phyloP scores from a whole-genome alignment of 2,797 vertebrate species.

The Okamejei kenojei region DNA sequence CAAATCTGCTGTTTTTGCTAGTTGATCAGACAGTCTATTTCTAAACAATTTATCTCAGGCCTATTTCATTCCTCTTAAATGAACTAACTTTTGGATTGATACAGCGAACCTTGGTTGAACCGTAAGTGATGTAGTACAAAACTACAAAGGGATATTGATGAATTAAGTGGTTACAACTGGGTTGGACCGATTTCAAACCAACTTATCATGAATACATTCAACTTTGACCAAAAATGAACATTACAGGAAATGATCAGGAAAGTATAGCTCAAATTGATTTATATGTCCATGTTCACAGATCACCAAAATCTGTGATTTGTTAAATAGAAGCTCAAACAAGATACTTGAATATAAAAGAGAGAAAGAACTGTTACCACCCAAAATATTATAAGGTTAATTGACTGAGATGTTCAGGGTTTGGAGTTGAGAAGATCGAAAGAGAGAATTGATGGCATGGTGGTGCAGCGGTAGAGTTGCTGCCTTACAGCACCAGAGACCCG shows the following conservation, averaged over 20 bases:
- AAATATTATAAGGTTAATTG: background rate
- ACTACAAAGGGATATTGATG: constrained; percentile 9
- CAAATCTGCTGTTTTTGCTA: background rate
- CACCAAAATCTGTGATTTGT: background rate
- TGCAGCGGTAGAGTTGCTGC: no score
- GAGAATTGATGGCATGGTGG: no score
- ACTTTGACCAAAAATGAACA: background rate
- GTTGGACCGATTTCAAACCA: background rate
- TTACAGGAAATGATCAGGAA: no score
- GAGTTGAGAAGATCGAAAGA: background rate
- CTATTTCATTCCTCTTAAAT: background rate
- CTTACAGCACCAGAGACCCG: no score
- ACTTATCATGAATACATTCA: background rate
- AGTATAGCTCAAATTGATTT: background rate
- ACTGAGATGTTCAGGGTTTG: background rate
- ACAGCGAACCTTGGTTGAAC: background rate
- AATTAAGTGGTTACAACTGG: background rate
- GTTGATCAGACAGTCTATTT: constrained; percentile 1
- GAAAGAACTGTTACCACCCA: background rate
- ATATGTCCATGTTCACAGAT: background rate
- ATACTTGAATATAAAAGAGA: background rate
- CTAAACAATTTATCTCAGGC: background rate
- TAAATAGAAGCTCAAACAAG: background rate
- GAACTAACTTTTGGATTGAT: background rate
- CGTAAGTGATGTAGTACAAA: background rate